Conservation (phyloP, 2,888 invertebrate species). For the Iselma pallidipennis region DNA sequence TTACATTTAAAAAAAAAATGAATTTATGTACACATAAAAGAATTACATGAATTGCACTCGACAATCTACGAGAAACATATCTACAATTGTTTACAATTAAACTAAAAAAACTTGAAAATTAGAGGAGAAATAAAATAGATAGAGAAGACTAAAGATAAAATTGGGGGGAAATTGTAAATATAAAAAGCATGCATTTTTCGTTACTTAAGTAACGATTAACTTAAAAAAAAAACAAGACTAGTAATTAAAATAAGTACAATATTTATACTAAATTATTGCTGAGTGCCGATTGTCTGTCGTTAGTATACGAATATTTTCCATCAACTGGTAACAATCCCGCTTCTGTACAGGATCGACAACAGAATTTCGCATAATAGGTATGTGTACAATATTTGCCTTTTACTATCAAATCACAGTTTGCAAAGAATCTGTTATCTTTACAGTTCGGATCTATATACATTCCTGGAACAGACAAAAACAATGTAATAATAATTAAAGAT, state of each 20-base stretch:
- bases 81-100: constrained; percentile 19
- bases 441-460: constrained; percentile 78
- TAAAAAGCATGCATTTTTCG: constrained; percentile 12
- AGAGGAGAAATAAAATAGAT: constrained; percentile 24
- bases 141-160: constrained; percentile 4
- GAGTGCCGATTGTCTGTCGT: constrained; percentile 39
- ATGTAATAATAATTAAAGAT: constrained; percentile 2
- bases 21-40: constrained; percentile 37
- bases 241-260: constrained; percentile 24
- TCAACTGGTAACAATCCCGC: constrained; percentile 72
- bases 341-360: constrained; percentile 89
- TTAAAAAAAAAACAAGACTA: constrained; percentile 32
- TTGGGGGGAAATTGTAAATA: background rate
- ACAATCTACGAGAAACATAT: constrained; percentile 8
- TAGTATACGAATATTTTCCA: constrained; percentile 55
- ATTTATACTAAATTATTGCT: constrained; percentile 41
- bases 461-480: constrained; percentile 57
- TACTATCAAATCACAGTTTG: constrained; percentile 88
- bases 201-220: background rate
- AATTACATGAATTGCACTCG: constrained; percentile 22
- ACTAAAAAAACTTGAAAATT: constrained; percentile 6
- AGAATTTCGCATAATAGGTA: constrained; percentile 89
- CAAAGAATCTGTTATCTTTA: constrained; percentile 84
- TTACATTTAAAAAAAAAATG: constrained; percentile 33
- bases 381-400: constrained; percentile 83